Percentiles rank a stretch among this genome's conserved stretches.
phyloP scores from a whole-genome alignment of 2,113 vertebrate genomes.

The Lycaon pictus region DNA sequence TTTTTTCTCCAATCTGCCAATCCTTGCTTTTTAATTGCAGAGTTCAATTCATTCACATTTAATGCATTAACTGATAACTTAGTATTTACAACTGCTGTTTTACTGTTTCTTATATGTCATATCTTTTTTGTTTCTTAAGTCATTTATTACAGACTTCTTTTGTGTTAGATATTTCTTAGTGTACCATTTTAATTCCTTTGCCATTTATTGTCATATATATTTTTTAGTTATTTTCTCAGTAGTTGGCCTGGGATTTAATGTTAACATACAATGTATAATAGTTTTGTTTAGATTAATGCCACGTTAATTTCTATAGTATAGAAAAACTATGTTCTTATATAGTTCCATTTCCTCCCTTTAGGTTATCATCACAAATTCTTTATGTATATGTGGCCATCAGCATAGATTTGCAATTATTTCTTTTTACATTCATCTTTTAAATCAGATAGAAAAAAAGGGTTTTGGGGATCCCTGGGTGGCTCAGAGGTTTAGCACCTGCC shows the following conservation, averaged over 20 bases:
- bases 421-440: background rate
- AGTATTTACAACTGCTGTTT: background rate
- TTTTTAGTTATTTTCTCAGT: background rate
- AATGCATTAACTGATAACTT: background rate
- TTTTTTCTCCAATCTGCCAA: background rate
- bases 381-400: background rate
- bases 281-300: background rate
- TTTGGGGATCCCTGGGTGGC: background rate
- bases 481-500: no score
- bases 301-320: background rate
- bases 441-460: background rate
- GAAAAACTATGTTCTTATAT: background rate
- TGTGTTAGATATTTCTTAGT: background rate
- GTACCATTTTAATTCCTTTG: background rate
- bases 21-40: background rate
- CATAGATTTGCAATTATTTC: background rate
- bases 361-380: background rate
- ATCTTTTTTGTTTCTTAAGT: background rate
- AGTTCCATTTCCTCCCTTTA: background rate
- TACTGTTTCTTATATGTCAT: background rate
- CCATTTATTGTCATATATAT: background rate
- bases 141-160: background rate
- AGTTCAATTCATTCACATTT: background rate
- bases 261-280: background rate
- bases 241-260: background rate